A percentile compares a stretch with the other conserved stretches of the same genome.
phyloP scores from a whole-genome alignment of 2,797 vertebrate species.

The Dryobates pubescens region DNA sequence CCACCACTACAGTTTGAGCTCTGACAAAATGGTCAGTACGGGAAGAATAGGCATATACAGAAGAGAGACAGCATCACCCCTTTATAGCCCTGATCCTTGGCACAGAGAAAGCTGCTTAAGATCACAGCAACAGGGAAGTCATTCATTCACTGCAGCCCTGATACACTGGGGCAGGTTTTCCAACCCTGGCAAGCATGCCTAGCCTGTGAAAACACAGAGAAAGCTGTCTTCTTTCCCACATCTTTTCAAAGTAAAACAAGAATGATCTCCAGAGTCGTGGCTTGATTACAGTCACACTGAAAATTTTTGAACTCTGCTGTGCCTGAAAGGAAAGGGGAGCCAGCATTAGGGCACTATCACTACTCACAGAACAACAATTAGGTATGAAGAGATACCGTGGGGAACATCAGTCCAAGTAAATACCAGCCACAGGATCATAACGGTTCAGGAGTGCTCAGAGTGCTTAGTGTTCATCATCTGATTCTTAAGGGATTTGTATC shows the following conservation, averaged over 20 bases:
- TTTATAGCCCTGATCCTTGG: not conserved
- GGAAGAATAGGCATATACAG: not conserved
- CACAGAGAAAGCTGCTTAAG: not conserved
- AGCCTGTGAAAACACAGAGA: not conserved
- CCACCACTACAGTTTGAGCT: not conserved
- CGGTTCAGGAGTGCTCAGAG: constrained; percentile 30
- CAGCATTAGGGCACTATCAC: not conserved
- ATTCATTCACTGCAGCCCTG: not conserved
- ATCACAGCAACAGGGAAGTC: not conserved
- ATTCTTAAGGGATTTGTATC: constrained; percentile 55
- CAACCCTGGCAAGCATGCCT: not conserved
- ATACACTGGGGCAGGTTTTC: not conserved
- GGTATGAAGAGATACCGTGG: not conserved
- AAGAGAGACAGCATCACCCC: not conserved
- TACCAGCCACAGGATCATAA: constrained; percentile 15
- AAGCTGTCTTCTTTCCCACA: not conserved
- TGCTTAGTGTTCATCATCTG: constrained; percentile 37
- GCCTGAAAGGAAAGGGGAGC: not conserved
- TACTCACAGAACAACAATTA: not conserved
- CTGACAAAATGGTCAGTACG: not conserved
- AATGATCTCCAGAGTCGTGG: not conserved
- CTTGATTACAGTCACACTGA: not conserved
- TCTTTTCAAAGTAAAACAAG: not conserved
- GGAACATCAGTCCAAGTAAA: constrained; percentile 56
- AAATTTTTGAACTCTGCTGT: constrained; percentile 37